Evolutionary conservation across 2,797 vertebrate species (phyloP).

Genomic region (Arnoldichthys spilopterus): DNA sequence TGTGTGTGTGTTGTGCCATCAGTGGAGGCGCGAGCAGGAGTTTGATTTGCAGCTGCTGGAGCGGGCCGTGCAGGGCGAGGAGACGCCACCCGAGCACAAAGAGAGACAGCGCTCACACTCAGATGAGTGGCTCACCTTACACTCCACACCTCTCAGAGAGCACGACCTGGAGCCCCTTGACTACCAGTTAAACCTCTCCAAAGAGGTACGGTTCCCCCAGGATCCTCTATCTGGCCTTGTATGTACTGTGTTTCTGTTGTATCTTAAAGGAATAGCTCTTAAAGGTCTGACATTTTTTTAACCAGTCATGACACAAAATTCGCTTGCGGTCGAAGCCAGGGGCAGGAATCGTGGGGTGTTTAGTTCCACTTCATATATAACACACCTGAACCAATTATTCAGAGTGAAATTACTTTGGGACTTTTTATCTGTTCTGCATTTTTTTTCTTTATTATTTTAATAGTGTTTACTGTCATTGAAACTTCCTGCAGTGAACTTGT

Average conservation of each 20-base stretch:
- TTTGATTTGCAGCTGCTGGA: conserved; percentile 98
- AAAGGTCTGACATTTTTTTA: neutral
- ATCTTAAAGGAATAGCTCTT: too few species aligned
- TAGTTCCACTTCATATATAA: too few species aligned
- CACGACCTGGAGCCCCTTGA: conserved; percentile 89
- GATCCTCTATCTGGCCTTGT: neutral
- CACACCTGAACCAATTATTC: too few species aligned
- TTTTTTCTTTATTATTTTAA: neutral
- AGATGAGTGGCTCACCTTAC: conserved; percentile 89
- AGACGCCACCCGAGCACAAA: conserved; percentile 83
- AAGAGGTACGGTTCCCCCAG: conserved; percentile 82
- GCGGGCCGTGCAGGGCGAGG: conserved; percentile 86
- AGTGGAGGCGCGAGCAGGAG: conserved; percentile 98
- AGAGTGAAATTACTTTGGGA: neutral
- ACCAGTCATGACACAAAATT: neutral
- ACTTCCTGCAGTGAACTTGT: neutral
- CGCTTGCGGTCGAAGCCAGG: neutral
- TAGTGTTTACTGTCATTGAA: neutral
- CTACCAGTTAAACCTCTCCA: conserved; percentile 92
- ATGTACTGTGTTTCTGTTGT: neutral
- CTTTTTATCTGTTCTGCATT: neutral
- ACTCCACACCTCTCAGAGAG: conserved; percentile 78
- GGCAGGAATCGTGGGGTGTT: too few species aligned
- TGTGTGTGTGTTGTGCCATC: conserved; percentile 58
- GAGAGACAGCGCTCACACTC: conserved; percentile 85